These are phyloP conservation scores for Craniophora ligustri DNA, from an alignment of 2,888 invertebrate genomes.

Conservation along the genomic window DNA sequence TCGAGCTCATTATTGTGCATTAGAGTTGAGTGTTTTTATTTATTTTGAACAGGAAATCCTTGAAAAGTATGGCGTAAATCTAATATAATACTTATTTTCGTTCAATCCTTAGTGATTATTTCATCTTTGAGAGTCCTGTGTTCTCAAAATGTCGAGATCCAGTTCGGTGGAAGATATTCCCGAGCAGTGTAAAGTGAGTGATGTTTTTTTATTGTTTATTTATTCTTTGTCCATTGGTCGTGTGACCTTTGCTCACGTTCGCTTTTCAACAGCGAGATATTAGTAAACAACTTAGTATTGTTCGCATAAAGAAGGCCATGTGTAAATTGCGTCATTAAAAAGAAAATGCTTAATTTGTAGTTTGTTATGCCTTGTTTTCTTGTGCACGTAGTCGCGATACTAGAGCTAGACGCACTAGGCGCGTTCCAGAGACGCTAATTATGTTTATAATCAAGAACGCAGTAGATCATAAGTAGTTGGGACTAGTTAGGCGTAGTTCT, in stretches of 20 bases:
- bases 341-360: conserved; percentile 11
- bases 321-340: conserved; percentile 46
- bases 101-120: conserved; percentile 23
- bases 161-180: conserved; percentile 83
- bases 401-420: neutral
- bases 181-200: conserved; percentile 78
- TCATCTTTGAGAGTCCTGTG: conserved; percentile 13
- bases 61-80: conserved; percentile 65
- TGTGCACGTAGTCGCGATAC: neutral
- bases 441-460: neutral
- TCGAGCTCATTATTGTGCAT: conserved; percentile 21
- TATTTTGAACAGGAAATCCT: conserved; percentile 60
- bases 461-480: neutral
- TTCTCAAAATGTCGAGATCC: conserved; percentile 72
- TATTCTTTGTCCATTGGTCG: conserved; percentile 56
- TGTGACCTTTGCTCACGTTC: conserved; percentile 63
- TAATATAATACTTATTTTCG: conserved; percentile 22
- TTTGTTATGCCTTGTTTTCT: neutral
- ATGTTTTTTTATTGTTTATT: conserved; percentile 51
- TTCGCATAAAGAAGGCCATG: conserved; percentile 23
- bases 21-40: conserved; percentile 52
- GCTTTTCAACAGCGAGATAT: conserved; percentile 20
- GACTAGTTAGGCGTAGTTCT: neutral
- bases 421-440: conserved; percentile 2
- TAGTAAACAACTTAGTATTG: conserved; percentile 47